Base-by-base conservation (phyloP, 1,140 invertebrate genomes). In the Meloidogyne hapla region DNA sequence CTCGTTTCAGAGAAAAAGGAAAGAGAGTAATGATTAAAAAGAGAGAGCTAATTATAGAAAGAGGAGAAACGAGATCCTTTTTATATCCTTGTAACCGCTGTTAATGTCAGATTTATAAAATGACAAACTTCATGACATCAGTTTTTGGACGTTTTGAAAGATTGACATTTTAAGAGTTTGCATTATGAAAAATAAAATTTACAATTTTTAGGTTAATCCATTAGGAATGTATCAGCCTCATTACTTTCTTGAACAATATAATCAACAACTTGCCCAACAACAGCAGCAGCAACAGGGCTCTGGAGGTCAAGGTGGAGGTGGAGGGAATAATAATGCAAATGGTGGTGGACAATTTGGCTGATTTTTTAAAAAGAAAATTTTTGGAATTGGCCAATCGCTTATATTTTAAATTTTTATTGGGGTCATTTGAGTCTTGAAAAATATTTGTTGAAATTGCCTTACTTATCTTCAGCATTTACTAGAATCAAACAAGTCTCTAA, bases 191-290 rank as follows among this genome's bases (percentile, higher is more conserved):
- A n/a, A n/a, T 8, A 33, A 33, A 5, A 18, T 18, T 21, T 56
- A n/a, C 3, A 15, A 8, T 21, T 33, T 23, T 73, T 64, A 73
- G 71, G 71, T 64, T 26, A 73, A 73, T 25, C 71, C 71, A 21
- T 21, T 73, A 40, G 71, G 71, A 64, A 64, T 75, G 33, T 77
- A 77, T 18, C 76, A 61, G 6, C 64, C 76, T 4, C 76, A 77
- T 21, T 77, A 77, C 56, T 75, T 77, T 40, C 67, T 77, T 28
- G 76, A 77, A 74, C 76, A 77, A 62, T 77, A 77, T 62, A 77
- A 77, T 42, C 70, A 74, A 42, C 76, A 77, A n/a, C 62, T 77
- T 21, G 48, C 64, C 33, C 70, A 77, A 18, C 76, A 74, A 28
- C 76, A 77, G 33, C 63, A 68, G 38, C 64, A 76, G 8, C 64